Evolutionary conservation across 2,888 invertebrate species (phyloP).

Genomic region (Drosophila tripunctata): DNA sequence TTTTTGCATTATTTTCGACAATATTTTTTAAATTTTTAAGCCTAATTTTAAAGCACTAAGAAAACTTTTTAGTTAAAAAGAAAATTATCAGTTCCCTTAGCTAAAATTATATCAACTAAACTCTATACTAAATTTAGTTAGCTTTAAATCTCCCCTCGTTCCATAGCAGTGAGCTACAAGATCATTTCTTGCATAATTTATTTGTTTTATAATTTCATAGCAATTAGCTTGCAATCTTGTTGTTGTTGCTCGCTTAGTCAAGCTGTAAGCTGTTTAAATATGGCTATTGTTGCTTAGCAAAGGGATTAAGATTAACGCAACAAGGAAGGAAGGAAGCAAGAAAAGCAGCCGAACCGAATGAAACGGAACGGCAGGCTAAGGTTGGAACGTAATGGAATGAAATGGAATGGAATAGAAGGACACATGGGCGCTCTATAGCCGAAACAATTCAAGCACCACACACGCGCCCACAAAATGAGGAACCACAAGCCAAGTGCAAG

Average conservation of each 20-base stretch:
- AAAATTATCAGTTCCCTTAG: no score
- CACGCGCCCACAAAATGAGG: slow-evolving; percentile 52
- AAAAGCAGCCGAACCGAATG: slow-evolving; percentile 14
- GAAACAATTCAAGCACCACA: slow-evolving; percentile 52
- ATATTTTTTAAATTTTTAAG: no score
- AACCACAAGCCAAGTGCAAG: slow-evolving; percentile 60
- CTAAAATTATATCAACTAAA: no score
- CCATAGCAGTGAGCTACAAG: no score
- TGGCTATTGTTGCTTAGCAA: slow-evolving; percentile 51
- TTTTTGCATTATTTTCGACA: no score
- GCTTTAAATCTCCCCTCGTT: no score
- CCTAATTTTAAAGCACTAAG: no score
- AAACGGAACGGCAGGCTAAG: slow-evolving; percentile 12
- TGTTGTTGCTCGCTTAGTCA: background rate
- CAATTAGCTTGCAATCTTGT: background rate
- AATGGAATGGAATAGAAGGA: slow-evolving; percentile 43
- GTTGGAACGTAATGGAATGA: slow-evolving; percentile 9
- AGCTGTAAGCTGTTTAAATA: slow-evolving; percentile 24
- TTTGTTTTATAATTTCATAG: no score
- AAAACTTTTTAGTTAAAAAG: no score
- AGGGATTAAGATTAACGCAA: slow-evolving; percentile 75
- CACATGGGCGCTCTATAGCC: slow-evolving; percentile 70
- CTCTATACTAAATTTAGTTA: no score
- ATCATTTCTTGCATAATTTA: no score
- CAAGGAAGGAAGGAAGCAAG: slow-evolving; percentile 39